These are phyloP conservation scores for Hoplostethus mediterraneus DNA, from an alignment of 2,797 vertebrate species.

Conservation along the genomic window DNA sequence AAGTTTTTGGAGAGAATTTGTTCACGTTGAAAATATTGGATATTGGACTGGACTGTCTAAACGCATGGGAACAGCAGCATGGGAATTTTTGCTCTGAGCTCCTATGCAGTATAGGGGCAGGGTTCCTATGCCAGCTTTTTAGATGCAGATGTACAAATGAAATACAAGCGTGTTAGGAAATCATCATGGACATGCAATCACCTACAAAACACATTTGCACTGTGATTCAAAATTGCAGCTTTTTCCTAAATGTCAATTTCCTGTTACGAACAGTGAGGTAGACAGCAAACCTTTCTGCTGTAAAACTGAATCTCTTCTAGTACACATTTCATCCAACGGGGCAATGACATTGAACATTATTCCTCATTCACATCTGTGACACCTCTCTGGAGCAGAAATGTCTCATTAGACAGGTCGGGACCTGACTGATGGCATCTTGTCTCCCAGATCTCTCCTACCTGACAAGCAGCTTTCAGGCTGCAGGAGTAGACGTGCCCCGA, in stretches of 20 bases:
- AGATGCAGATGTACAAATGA: conserved; percentile 35
- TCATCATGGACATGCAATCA: conserved; percentile 43
- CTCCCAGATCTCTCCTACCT: conserved; percentile 68
- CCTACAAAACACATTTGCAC: conserved; percentile 31
- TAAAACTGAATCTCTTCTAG: conserved; percentile 41
- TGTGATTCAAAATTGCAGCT: conserved; percentile 11
- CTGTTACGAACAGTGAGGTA: conserved; percentile 3
- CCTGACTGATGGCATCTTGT: conserved; percentile 73
- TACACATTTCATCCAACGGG: conserved; percentile 51
- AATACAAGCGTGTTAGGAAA: neutral
- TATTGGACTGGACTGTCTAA: too few species aligned
- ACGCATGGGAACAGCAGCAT: neutral
- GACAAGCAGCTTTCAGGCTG: conserved; percentile 63
- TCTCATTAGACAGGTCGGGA: conserved; percentile 75
- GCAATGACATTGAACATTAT: conserved; percentile 52
- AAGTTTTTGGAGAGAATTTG: conserved; percentile 13
- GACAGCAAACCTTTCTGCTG: conserved; percentile 18
- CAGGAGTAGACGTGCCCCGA: conserved; percentile 68
- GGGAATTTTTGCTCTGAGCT: conserved; percentile 2
- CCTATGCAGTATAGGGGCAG: conserved; percentile 1
- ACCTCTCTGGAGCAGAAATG: conserved; percentile 60
- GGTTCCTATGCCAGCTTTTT: conserved; percentile 29
- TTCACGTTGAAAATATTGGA: conserved; percentile 21
- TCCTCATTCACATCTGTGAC: conserved; percentile 65
- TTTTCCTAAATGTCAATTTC: conserved; percentile 24